Evolutionary conservation across 2,888 invertebrate species (phyloP).

Genomic region (Pseudanteris insignis): DNA sequence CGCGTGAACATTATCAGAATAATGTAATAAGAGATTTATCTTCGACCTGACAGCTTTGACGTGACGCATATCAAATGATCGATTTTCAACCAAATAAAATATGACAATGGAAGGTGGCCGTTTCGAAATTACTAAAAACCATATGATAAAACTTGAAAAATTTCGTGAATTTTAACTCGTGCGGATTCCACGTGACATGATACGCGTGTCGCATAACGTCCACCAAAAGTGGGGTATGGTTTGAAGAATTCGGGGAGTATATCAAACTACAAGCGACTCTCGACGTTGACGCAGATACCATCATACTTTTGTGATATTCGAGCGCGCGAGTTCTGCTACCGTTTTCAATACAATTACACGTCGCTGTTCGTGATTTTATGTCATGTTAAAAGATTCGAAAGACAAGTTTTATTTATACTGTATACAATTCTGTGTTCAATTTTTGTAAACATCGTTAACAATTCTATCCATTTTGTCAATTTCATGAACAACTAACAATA

Average conservation of each 20-base stretch:
- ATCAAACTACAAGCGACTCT: slow-evolving; percentile 23
- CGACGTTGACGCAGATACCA: slow-evolving; percentile 17
- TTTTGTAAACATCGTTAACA: no score
- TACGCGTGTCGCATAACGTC: slow-evolving; percentile 21
- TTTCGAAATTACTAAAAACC: slow-evolving; percentile 14
- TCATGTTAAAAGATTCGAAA: no score
- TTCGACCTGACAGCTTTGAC: no score
- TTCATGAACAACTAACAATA: no score
- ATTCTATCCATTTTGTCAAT: no score
- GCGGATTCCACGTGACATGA: slow-evolving; percentile 5
- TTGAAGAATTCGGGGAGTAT: slow-evolving; percentile 21
- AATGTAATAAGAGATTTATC: no score
- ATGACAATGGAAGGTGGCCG: slow-evolving; percentile 2
- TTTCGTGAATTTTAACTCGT: slow-evolving; percentile 12
- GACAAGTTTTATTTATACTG: no score
- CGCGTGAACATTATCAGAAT: no score
- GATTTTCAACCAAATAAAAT: neutral
- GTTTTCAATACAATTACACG: slow-evolving; percentile 20
- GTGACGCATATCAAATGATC: slow-evolving; percentile 12
- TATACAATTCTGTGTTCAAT: no score
- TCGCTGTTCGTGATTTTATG: slow-evolving; percentile 19
- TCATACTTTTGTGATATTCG: slow-evolving; percentile 20
- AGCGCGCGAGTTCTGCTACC: slow-evolving; percentile 24
- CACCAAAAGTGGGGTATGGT: slow-evolving; percentile 28
- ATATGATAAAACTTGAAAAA: slow-evolving; percentile 18